Conservation (phyloP, 2,797 vertebrate species). For the Tympanoctomys barrerae region DNA sequence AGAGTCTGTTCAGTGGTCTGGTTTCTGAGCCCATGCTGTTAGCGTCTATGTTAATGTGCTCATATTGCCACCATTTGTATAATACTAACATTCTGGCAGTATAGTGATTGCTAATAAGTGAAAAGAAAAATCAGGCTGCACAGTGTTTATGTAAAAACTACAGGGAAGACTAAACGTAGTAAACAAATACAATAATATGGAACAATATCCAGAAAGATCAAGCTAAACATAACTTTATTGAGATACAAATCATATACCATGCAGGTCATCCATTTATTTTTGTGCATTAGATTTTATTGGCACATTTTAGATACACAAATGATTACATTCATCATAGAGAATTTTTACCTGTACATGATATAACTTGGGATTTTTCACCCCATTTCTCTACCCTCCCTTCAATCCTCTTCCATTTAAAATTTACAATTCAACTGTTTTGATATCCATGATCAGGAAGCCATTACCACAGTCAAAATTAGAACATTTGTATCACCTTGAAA, state of each 20-base stretch:
- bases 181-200: neutral
- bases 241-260: neutral
- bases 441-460: neutral
- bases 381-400: neutral
- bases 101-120: neutral
- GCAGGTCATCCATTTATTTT: neutral
- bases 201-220: neutral
- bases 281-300: neutral
- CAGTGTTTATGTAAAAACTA: neutral
- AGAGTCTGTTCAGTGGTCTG: neutral
- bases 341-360: neutral
- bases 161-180: neutral
- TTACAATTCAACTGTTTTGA: neutral
- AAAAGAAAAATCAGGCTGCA: neutral
- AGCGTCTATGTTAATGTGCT: neutral
- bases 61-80: neutral
- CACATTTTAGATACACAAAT: neutral
- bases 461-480: neutral
- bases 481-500: slow-evolving; percentile 23
- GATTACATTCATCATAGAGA: neutral
- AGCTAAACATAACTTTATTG: neutral
- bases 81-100: neutral
- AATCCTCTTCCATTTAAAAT: neutral
- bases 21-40: neutral
- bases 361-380: neutral